Evolutionary conservation across 2,888 invertebrate genomes (phyloP), one percentile per base, ranked within the genome.

Genomic region (Adineta ricciae): DNA sequence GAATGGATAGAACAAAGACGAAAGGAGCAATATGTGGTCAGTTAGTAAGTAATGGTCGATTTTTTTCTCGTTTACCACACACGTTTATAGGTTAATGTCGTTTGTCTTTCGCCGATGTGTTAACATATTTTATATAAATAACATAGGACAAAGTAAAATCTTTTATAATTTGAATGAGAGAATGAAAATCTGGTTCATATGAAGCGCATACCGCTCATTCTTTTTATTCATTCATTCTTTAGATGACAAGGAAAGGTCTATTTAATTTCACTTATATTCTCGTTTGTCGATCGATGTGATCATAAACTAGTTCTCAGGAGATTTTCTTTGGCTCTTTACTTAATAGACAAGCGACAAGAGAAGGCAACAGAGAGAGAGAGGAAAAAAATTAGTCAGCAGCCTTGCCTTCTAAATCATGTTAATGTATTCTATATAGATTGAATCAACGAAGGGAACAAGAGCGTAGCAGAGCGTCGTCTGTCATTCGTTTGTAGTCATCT

Each of bases 41-140:
- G 64, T 32, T 64, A 64, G 64, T n/a, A n/a, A n/a, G n/a, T 64
- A 64, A 64, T 32, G 36, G 64, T 64, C 64, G 16, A 64, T 64
- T 64, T 27, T n/a, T 46, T 64, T 64, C 64, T 64, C 64, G 64
- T 64, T 64, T 64, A 64, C 64, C 19, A 36, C 32, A 32, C 64
- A 64, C 64, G 32, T 64, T 64, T 64, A 19, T 64, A 64, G 64
- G 64, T 64, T 64, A 64, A 64, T 64, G 64, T 64, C 19, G 64
- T 64, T 64, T 56, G 24, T 64, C 24, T 64, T 24, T 64, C 32
- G 27, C 7, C 32, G 7, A 19, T 24, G 16, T 64, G 7, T 19
- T 16, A 16, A 5, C 2, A 32, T 32, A 46, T 64, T 32, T 64
- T 8, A 16, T 19, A 36, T 32, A 64, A 64, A 32, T 14, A 64